Evolutionary conservation across 1,140 invertebrate species (phyloP).

Genomic region (Pachyrhynchus sulphureomaculatus): DNA sequence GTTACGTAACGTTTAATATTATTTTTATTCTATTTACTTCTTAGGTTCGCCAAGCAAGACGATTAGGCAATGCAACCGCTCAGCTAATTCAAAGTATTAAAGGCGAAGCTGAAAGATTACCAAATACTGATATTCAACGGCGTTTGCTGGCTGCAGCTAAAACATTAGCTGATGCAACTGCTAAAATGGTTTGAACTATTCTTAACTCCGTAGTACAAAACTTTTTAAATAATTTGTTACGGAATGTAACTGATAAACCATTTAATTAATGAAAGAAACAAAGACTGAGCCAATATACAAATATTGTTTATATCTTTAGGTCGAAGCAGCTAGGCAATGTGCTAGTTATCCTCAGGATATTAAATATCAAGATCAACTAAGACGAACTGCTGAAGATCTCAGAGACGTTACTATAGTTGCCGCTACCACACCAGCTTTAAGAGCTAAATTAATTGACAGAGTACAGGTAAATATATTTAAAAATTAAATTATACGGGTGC

Average conservation of each 20-base stretch:
- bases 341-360: constrained; percentile 83
- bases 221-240: background rate
- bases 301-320: constrained; percentile 7
- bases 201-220: constrained; percentile 84
- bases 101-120: constrained; percentile 85
- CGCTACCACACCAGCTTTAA: constrained; percentile 72
- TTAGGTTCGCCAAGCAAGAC: constrained; percentile 71
- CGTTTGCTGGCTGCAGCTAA: constrained; percentile 90
- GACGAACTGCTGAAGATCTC: constrained; percentile 88
- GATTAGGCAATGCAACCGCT: constrained; percentile 90
- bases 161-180: constrained; percentile 92
- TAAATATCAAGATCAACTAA: constrained; percentile 78
- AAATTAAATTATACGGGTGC: background rate
- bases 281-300: no score
- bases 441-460: constrained; percentile 74
- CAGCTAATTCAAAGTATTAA: constrained; percentile 92
- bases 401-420: constrained; percentile 84
- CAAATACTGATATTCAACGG: constrained; percentile 86
- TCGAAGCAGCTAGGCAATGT: constrained; percentile 90
- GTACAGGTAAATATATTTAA: constrained; percentile 55
- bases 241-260: no score
- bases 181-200: constrained; percentile 74
- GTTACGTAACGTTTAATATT: no score
- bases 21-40: background rate
- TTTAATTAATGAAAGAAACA: no score